These are phyloP conservation scores for Sycophila texana DNA, from an alignment of 2,888 invertebrate species.

Conservation along the genomic window DNA sequence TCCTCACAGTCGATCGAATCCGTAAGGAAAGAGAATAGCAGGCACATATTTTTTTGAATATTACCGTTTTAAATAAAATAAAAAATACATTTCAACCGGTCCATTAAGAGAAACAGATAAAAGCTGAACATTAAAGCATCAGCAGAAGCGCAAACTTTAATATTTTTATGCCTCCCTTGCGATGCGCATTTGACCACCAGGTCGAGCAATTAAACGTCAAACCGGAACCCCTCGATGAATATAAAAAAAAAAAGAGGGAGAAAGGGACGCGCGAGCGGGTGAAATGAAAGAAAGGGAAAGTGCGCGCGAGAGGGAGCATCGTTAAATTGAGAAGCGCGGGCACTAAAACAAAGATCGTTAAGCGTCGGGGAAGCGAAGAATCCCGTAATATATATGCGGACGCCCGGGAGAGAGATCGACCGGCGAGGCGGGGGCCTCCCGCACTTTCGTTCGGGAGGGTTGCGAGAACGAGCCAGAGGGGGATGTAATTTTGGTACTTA, in stretches of 20 bases:
- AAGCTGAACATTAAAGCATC: no score
- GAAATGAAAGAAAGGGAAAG: slow-evolving; percentile 50
- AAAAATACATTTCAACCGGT: no score
- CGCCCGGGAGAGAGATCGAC: slow-evolving; percentile 48
- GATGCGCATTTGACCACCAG: neutral
- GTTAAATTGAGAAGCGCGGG: slow-evolving; percentile 65
- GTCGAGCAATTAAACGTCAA: slow-evolving; percentile 11
- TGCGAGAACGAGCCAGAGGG: slow-evolving; percentile 58
- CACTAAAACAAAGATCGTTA: slow-evolving; percentile 70
- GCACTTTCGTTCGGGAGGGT: slow-evolving; percentile 65
- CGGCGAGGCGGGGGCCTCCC: slow-evolving; percentile 53
- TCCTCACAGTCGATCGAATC: no score
- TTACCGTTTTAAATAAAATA: no score
- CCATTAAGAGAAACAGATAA: no score
- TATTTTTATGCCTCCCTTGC: no score
- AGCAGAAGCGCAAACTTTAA: no score
- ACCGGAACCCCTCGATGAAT: slow-evolving; percentile 2
- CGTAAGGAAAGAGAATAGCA: no score
- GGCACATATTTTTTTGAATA: no score
- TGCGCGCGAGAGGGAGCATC: slow-evolving; percentile 46
- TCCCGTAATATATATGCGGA: slow-evolving; percentile 67
- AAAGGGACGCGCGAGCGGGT: neutral
- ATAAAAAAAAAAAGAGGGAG: neutral
- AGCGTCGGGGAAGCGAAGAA: slow-evolving; percentile 66
- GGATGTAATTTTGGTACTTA: slow-evolving; percentile 71